Conservation (phyloP, 2,113 vertebrate species). For the Hippocampus barbouri region DNA sequence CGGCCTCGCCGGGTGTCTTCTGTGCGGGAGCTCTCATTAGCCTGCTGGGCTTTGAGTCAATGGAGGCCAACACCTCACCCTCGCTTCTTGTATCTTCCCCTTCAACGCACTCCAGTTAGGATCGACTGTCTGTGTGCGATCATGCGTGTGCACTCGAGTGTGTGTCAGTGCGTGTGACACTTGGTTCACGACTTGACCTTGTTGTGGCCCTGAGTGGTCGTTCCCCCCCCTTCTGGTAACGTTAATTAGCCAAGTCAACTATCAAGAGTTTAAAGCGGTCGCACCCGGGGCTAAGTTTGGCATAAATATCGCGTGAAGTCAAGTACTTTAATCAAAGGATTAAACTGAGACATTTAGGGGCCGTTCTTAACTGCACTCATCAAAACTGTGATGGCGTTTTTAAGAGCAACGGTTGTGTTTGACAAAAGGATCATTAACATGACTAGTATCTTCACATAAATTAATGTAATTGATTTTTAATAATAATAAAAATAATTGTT, state of each 20-base stretch:
- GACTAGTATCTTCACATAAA: too few relatives aligned
- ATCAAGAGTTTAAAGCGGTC: constrained; percentile 25
- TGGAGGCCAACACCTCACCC: constrained; percentile 47
- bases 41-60: constrained; percentile 48
- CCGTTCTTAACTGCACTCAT: too few relatives aligned
- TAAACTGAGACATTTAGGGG: too few relatives aligned
- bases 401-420: too few relatives aligned
- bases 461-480: too few relatives aligned
- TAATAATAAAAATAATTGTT: too few relatives aligned
- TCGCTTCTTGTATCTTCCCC: constrained; percentile 29
- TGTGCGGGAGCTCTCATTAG: constrained; percentile 53
- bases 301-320: constrained; percentile 22
- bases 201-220: constrained; percentile 40
- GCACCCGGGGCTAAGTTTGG: constrained; percentile 13
- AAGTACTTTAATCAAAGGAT: background rate
- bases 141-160: constrained; percentile 5
- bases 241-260: constrained; percentile 56
- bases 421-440: too few relatives aligned
- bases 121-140: background rate
- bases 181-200: constrained; percentile 33
- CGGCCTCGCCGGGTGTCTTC: constrained; percentile 4
- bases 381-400: too few relatives aligned
- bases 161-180: constrained; percentile 16
- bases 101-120: constrained; percentile 47
- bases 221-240: constrained; percentile 8